phyloP scores from a whole-genome alignment of 2,113 vertebrate species.

The Laticauda laticaudata region DNA sequence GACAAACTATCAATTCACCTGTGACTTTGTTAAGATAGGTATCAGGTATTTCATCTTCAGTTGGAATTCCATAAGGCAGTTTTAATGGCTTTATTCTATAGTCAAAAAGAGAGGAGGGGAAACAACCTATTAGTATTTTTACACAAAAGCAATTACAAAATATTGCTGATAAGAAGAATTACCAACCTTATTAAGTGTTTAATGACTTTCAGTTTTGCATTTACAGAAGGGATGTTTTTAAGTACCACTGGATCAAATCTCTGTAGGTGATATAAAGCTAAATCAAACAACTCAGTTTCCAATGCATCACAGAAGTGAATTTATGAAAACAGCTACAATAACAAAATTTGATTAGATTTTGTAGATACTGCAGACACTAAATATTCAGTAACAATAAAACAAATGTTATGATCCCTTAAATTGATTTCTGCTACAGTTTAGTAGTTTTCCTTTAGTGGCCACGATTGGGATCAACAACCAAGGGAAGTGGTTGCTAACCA shows the following conservation, averaged over 20 bases:
- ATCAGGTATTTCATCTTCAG: conserved; percentile 82
- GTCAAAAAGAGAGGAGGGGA: not conserved
- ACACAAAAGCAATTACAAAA: not conserved
- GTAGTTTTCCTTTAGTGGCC: not conserved
- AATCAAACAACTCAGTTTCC: not conserved
- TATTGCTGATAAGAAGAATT: conserved; percentile 15
- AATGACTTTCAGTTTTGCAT: conserved; percentile 83
- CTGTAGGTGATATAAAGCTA: conserved; percentile 58
- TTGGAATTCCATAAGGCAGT: conserved; percentile 85
- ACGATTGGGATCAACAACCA: not conserved
- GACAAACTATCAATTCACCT: conserved; percentile 83
- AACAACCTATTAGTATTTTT: not conserved
- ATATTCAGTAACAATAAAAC: not conserved
- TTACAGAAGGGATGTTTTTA: conserved; percentile 93
- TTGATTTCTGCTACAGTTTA: not conserved
- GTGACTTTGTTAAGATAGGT: conserved; percentile 79
- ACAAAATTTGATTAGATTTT: not conserved
- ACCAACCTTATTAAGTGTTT: conserved; percentile 94
- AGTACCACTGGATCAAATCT: conserved; percentile 81
- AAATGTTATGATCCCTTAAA: not conserved
- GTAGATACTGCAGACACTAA: not conserved
- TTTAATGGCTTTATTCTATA: conserved; percentile 87
- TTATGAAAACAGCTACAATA: not conserved
- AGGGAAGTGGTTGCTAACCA: not conserved
- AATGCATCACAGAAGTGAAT: not conserved